Evolutionary conservation across 53 echinoderm and acorn worm species (phyloP), one percentile per base, ranked within the genome.

Genomic region (Stichopus horrens): DNA sequence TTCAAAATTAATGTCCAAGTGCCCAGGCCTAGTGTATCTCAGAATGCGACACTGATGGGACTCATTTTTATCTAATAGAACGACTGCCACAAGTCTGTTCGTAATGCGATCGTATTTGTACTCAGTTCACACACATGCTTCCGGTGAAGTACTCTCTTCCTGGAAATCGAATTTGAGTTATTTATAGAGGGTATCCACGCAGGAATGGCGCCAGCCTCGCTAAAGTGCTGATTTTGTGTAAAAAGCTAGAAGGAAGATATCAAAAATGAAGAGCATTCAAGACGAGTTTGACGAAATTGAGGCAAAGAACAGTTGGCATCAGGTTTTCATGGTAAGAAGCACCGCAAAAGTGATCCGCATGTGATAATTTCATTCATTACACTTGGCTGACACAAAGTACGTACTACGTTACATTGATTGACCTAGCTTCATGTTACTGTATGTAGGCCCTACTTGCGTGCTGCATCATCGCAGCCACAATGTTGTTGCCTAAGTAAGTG

Each of bases 231-330:
- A 85, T 63, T 85, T 85, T 52, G 60, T 11, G 52, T 37, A 58
- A 68, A 83, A 83, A 63, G 52, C 7, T 10, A 23, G 52, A 76
- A 54, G 77, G 9, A 76, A 53, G 52, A 13, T 5, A 76, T 23
- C 65, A 11, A 85, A 85, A 85, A 85, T 93, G 93, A 59, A 81
- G 65, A 93, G 86, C 68, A 86, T 93, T 79, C 88, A 93, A 76
- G 91, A 93, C 11, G 93, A 93, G 74, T 93, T 93, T 59, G 71
- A 93, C 58, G 91, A 91, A 86, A 89, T 87, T 75, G 93, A 93
- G 82, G 79, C 63, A 23, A 91, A 76, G 11, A 92, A 89, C 6
- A 88, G 82, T 52, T 93, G 93, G 93, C 73, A 89, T 52, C 77
- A 77, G 23, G 89, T 89, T 86, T 93, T 91, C 82, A 54, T 89